Base-by-base conservation (phyloP, 92 coral and sea anemone species). In the Muricea muricata region DNA sequence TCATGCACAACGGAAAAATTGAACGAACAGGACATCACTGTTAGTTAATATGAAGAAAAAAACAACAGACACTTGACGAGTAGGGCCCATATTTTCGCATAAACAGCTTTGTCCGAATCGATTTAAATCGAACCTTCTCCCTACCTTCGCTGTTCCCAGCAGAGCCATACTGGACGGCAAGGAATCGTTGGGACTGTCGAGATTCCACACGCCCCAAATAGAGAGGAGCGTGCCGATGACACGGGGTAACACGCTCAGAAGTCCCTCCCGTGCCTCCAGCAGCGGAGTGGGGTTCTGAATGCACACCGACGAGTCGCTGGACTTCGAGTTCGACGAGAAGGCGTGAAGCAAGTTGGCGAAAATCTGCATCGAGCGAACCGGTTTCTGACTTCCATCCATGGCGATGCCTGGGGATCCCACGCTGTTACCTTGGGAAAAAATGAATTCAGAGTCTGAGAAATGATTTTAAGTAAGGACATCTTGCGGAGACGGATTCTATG, bases 261-360 rank as follows among this genome's bases (percentile, higher is more conserved):
- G 66, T 7, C 97, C 91, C 65, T 96, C 99, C 12, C 99, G 92
- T 12, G 99, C 99, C 67, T 91, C 99, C 28, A 92, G 82, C 52
- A 93, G 87, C 26, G 97, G 94, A 74, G 90, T 92, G 2, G 99
- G 92, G 20, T 90, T 91, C 23, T 96, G 98, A 61, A 86, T 82
- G 60, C 92, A 91, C 23, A 91, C 78, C 30, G 87, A 89, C 46
- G 78, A 88, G 80, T 91, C 84, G 24, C 80, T 91, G 1, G 96
- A 87, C 21, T 95, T 91, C 6, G 94, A 84, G 83, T 92, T 97
- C 8, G 92, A 90, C 18, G 99, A 96, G 85, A 96, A 96, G 10
- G 98, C 99, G 69, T 96, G 99, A 18, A 96, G 94, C 46, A 96
- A 89, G 80, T 96, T 96, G 54, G 94, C 92, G 85, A 96, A 96